Evolutionary conservation across 1,140 invertebrate species (phyloP).

Genomic region (Aethina tumida): DNA sequence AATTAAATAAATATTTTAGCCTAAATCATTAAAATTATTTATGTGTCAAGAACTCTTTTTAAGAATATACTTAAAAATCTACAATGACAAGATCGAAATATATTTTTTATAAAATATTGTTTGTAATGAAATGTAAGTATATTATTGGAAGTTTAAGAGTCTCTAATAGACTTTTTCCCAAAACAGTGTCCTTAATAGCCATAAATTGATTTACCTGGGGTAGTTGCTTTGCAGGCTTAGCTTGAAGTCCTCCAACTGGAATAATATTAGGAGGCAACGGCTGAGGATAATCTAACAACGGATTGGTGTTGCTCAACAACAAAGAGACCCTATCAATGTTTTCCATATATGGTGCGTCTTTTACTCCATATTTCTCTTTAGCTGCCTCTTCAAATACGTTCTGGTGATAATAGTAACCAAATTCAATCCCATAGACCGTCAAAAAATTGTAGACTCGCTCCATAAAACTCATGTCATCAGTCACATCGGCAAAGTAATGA

Average conservation of each 20-base stretch:
- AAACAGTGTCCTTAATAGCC: too few species aligned
- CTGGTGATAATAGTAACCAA: conserved; percentile 1
- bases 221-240: conserved; percentile 28
- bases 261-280: conserved; percentile 38
- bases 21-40: conserved; percentile 7
- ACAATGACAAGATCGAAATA: background rate
- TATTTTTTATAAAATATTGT: background rate
- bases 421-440: background rate
- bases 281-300: conserved; percentile 10
- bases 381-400: conserved; percentile 5
- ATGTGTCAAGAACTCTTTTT: background rate
- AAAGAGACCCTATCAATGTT: conserved; percentile 1
- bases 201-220: conserved; percentile 24
- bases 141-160: too few species aligned
- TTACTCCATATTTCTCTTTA: conserved; percentile 2
- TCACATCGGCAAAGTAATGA: conserved; percentile 21
- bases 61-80: background rate
- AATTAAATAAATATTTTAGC: conserved; percentile 32
- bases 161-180: too few species aligned
- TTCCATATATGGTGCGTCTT: background rate
- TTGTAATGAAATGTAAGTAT: too few species aligned
- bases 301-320: conserved; percentile 36
- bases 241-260: conserved; percentile 48
- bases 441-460: conserved; percentile 33
- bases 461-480: conserved; percentile 41